A percentile compares a stretch with the other conserved stretches of the same genome.
These are phyloP conservation scores for Drosophila lacertosa DNA, from an alignment of 1,140 invertebrate species.

Conservation along the genomic window DNA sequence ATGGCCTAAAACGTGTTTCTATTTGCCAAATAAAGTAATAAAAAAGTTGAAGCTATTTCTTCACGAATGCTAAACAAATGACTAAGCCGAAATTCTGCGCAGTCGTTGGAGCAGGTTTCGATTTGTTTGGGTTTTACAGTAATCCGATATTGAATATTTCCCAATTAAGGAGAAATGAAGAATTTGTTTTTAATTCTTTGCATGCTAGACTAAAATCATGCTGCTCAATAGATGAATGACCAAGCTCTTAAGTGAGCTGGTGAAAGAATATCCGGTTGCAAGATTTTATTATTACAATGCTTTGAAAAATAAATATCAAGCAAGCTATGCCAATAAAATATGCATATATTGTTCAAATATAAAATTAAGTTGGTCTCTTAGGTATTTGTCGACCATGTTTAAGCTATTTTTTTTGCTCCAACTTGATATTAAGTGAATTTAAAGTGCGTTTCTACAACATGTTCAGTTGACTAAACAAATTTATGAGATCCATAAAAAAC, in stretches of 20 bases:
- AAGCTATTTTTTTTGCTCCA: not conserved
- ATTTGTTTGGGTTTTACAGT: constrained; percentile 12
- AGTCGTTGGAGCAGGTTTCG: constrained; percentile 23
- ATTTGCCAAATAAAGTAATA: constrained; percentile 2
- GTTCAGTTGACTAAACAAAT: not conserved
- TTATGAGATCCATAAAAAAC: not conserved
- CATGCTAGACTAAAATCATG: constrained; percentile 15
- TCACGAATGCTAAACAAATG: constrained; percentile 27
- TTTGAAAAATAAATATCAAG: too few relatives aligned
- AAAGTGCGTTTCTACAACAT: not conserved
- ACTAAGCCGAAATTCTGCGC: constrained; percentile 16
- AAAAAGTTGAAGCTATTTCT: constrained; percentile 23
- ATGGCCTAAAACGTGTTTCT: constrained; percentile 30
- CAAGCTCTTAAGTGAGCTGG: not conserved
- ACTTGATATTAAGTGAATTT: not conserved
- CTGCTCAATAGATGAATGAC: not conserved
- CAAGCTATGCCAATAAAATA: too few relatives aligned
- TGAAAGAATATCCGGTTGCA: not conserved
- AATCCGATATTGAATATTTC: constrained; percentile 25
- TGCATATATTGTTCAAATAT: too few relatives aligned
- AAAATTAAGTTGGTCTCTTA: not conserved
- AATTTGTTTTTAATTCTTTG: constrained; percentile 1
- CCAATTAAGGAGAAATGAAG: constrained; percentile 18
- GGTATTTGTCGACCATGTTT: not conserved
- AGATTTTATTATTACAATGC: too few relatives aligned